A percentile compares a stretch with the other conserved stretches of the same genome.
Conservation (phyloP, 1,140 invertebrate species). For the Anoplolepis gracilipes region DNA sequence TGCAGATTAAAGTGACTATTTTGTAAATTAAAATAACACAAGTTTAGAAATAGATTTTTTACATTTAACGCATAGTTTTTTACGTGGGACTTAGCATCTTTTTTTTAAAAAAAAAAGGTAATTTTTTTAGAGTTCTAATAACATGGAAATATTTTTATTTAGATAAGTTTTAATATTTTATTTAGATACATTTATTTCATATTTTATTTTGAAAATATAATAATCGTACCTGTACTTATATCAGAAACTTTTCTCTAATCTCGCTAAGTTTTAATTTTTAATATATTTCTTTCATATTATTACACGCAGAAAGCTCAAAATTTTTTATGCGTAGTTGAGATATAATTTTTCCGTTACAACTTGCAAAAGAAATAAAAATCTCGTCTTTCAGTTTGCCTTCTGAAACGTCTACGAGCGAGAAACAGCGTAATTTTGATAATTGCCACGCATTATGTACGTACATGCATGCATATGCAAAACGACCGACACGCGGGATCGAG, state of each 20-base stretch:
- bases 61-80: too few species aligned
- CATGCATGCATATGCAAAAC: not conserved
- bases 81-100: too few species aligned
- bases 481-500: not conserved
- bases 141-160: not conserved
- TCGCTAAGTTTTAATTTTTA: not conserved
- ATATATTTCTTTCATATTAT: not conserved
- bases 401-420: slow-evolving; percentile 10
- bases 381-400: not conserved
- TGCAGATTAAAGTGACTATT: too few species aligned
- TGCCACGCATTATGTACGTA: slow-evolving; percentile 22
- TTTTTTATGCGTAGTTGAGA: not conserved
- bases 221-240: not conserved
- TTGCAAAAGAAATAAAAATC: slow-evolving; percentile 32
- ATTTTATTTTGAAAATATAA: not conserved
- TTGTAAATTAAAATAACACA: too few species aligned
- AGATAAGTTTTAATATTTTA: not conserved
- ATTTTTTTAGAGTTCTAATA: too few species aligned
- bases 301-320: not conserved
- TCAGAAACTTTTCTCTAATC: not conserved
- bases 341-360: slow-evolving; percentile 28
- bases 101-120: too few species aligned
- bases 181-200: too few species aligned
- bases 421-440: slow-evolving; percentile 48
- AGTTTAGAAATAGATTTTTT: too few species aligned